Evolutionary conservation across 2,797 vertebrate species (phyloP), one percentile per base, ranked within the genome.

Genomic region (Ceryle rudis): DNA sequence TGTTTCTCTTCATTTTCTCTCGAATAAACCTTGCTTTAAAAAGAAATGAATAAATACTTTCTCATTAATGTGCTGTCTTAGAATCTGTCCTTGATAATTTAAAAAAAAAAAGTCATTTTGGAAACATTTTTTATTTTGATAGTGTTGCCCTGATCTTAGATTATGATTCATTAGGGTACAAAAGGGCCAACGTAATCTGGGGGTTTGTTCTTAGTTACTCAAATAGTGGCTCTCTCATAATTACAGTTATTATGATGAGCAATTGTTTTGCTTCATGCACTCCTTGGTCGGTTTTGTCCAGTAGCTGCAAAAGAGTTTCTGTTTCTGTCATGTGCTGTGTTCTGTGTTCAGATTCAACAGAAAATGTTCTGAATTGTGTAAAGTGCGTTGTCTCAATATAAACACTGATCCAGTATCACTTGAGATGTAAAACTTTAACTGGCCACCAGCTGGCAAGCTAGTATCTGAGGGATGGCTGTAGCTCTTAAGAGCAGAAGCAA

Each of bases 1-100:
- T 95, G 82, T 64, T 90, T 88, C 28, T 86, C 74, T 88, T 89
- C 4, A 3, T 91, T 89, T 91, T 79, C 70, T 90, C 74, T 86
- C 60, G 84, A 94, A 94, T 95, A 94, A 95, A 95, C 42, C 29
- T 79, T 79, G 62, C 49, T 88, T 94, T 41, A 18, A 87, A 92
- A 77, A 80, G 78, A 42, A 73, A 29, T 1, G 0, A 88, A 89
- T 61, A 69, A 81, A 44, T 70, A 61, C 46, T 52, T 94, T 88
- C 93, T 94, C 42, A 51, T 93, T 72, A 33, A 58, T 60, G 18
- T 84, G 14, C 35, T 87, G 41, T 60, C 62, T 73, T 83, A 62
- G 70, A 77, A 77, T 71, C 67, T 71, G 35, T 82, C 29, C 42
- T 52, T 19, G 26, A 10, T 70, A 90, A 73, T 62, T 65, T 25